phyloP scores from a whole-genome alignment of 2,888 invertebrate genomes.

The Melieria crassipennis region DNA sequence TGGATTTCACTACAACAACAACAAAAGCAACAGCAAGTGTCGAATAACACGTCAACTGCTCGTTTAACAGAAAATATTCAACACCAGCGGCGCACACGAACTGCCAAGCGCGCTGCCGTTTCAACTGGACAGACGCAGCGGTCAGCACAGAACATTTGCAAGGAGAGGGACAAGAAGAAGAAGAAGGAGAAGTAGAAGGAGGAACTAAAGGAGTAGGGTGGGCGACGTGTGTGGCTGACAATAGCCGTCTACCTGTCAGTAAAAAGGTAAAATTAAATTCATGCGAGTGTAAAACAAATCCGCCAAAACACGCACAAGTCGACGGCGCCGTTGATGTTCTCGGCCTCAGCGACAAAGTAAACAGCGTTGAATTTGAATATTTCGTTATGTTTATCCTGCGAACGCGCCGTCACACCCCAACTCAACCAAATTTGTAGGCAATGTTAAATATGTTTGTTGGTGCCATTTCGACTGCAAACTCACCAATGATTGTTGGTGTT shows the following conservation, averaged over 20 bases:
- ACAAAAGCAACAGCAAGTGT: conserved; percentile 20
- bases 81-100: neutral
- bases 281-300: conserved; percentile 1
- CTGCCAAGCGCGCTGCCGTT: neutral
- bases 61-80: conserved; percentile 8
- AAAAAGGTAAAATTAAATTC: no score
- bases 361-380: no score
- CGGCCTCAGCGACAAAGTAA: neutral
- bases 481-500: neutral
- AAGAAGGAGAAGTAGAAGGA: neutral
- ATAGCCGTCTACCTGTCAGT: no score
- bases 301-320: neutral
- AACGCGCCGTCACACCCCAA: no score
- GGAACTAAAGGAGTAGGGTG: no score
- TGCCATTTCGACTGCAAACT: neutral
- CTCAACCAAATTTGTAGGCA: no score
- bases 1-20: conserved; percentile 7
- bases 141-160: neutral
- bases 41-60: conserved; percentile 23
- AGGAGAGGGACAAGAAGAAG: neutral
- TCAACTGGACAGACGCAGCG: neutral
- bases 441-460: no score
- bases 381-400: no score
- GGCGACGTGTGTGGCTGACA: no score
- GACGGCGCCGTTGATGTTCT: neutral